These are phyloP conservation scores for Cordilura impudica DNA, from an alignment of 2,888 invertebrate genomes.

Conservation along the genomic window DNA sequence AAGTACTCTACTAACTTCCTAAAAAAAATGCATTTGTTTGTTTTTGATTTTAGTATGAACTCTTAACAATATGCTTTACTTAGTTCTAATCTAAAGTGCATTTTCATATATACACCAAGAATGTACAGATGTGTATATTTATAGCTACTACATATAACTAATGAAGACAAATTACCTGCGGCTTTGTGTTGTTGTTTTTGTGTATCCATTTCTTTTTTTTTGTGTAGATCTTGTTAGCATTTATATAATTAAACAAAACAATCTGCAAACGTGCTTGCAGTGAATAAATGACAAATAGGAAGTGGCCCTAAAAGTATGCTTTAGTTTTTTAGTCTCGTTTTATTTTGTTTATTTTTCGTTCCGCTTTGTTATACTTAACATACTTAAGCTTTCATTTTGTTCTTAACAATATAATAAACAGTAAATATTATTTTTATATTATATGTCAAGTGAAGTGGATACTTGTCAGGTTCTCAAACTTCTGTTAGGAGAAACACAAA, in stretches of 20 bases:
- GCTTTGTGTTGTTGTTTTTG: conserved; percentile 51
- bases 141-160: conserved; percentile 54
- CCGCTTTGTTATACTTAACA: conserved; percentile 61
- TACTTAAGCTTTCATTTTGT: conserved; percentile 53
- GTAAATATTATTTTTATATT: conserved; percentile 63
- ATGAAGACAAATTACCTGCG: conserved; percentile 63
- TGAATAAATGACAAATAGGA: conserved; percentile 57
- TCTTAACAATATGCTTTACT: conserved; percentile 35
- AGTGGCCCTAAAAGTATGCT: conserved; percentile 55
- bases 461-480: conserved; percentile 56
- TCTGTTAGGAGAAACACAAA: not conserved
- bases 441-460: conserved; percentile 57
- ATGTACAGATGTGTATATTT: conserved; percentile 30
- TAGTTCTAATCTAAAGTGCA: not conserved
- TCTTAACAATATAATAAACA: conserved; percentile 54
- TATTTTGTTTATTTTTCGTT: conserved; percentile 53
- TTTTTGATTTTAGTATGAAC: conserved; percentile 4
- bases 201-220: not conserved
- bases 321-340: conserved; percentile 32
- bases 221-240: conserved; percentile 46
- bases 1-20: conserved; percentile 48
- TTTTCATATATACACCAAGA: conserved; percentile 36
- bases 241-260: conserved; percentile 59
- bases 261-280: conserved; percentile 48
- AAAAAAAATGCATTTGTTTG: not conserved